Conservation (phyloP, 2,797 vertebrate species). For the Tolypeutes matacus region DNA sequence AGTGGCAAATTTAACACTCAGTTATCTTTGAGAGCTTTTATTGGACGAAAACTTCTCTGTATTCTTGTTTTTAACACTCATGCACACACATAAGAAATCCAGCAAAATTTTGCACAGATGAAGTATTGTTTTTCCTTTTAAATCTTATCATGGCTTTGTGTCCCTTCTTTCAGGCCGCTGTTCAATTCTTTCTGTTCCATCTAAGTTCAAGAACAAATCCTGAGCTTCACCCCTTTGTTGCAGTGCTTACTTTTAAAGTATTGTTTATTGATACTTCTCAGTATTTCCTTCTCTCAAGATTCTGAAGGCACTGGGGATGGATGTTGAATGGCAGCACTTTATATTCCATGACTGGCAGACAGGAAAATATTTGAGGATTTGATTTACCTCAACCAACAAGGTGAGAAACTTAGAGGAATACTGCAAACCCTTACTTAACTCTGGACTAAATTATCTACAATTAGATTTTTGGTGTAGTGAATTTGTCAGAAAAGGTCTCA, state of each 20-base stretch:
- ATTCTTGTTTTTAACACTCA: neutral
- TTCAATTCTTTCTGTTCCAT: neutral
- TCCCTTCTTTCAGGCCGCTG: neutral
- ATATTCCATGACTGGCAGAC: neutral
- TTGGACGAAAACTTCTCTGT: neutral
- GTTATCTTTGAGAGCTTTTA: neutral
- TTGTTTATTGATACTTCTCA: neutral
- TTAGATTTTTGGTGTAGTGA: neutral
- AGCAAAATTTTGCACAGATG: neutral
- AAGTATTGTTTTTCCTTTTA: neutral
- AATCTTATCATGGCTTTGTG: neutral
- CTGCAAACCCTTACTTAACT: neutral
- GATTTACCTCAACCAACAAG: neutral
- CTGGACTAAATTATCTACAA: neutral
- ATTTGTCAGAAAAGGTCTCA: neutral
- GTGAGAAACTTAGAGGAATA: conserved; percentile 7
- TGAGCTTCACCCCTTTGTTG: neutral
- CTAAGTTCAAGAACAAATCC: neutral
- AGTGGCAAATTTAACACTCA: neutral
- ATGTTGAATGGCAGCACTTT: neutral
- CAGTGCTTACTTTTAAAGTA: neutral
- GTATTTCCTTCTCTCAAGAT: neutral
- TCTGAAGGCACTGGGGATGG: neutral
- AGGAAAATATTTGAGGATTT: neutral
- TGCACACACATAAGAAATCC: neutral